Conservation (phyloP, 64 coral and sea anemone species). For the Montipora efflorescens region DNA sequence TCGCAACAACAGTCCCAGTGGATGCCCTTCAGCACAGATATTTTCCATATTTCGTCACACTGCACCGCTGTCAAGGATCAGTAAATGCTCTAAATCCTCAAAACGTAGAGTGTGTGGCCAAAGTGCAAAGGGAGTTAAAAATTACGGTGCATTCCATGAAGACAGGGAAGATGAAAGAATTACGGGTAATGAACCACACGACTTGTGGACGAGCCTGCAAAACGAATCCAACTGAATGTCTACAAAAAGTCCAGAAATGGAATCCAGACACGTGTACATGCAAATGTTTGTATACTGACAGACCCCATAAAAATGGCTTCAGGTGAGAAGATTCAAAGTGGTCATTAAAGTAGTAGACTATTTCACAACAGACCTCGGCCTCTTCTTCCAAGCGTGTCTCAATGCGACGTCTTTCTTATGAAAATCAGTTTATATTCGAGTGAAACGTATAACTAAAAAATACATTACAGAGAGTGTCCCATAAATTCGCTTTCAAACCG, state of each 20-base stretch:
- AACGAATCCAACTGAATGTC: neutral
- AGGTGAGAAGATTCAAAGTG: neutral
- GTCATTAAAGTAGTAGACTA: neutral
- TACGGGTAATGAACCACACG: constrained; percentile 51
- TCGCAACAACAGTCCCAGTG: constrained; percentile 49
- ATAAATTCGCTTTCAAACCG: no score
- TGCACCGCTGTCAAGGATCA: constrained; percentile 63
- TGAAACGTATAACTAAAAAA: no score
- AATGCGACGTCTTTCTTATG: no score
- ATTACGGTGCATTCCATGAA: neutral
- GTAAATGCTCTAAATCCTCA: neutral
- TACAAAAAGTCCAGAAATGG: constrained; percentile 22
- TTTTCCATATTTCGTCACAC: constrained; percentile 51
- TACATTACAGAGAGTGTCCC: no score
- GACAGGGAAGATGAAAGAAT: neutral
- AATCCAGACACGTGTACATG: constrained; percentile 36
- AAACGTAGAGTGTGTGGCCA: constrained; percentile 31
- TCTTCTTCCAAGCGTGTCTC: no score
- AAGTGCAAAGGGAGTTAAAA: neutral
- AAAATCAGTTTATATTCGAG: no score
- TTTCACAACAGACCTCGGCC: no score
- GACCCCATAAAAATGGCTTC: constrained; percentile 32
- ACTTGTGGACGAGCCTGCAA: constrained; percentile 41
- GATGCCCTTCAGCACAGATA: constrained; percentile 27
- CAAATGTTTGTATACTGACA: constrained; percentile 29